Evolutionary conservation across 2,113 vertebrate genomes (phyloP).

Genomic region (Rhynchopsitta pachyrhyncha): DNA sequence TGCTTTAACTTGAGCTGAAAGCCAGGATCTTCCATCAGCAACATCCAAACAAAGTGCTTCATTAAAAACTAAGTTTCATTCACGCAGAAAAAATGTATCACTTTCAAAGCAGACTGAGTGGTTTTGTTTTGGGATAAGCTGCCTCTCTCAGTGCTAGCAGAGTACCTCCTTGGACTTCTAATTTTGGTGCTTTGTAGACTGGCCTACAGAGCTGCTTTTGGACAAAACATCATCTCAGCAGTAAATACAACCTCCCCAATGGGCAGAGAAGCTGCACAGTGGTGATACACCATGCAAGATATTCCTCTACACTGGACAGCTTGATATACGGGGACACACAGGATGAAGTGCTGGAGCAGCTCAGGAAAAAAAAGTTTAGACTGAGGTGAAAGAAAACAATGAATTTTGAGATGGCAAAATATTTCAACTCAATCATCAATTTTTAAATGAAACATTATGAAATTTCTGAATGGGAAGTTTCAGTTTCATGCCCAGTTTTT

Average conservation of each 20-base stretch:
- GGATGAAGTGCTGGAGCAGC: background rate
- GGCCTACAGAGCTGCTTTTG: background rate
- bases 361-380: background rate
- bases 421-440: background rate
- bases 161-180: background rate
- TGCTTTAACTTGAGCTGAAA: conserved; percentile 11
- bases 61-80: conserved; percentile 39
- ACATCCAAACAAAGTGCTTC: conserved; percentile 22
- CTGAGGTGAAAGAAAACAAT: background rate
- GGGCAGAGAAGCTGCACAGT: background rate
- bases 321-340: background rate
- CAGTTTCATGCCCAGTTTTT: background rate
- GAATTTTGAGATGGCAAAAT: background rate
- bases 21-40: conserved; percentile 7
- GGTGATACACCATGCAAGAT: background rate
- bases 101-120: background rate
- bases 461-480: background rate
- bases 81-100: background rate
- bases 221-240: background rate
- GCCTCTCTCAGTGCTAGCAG: background rate
- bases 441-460: background rate
- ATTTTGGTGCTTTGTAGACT: background rate
- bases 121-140: background rate
- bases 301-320: background rate
- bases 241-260: background rate